Percentiles rank a stretch among this genome's conserved stretches.
These are phyloP conservation scores for Belgica antarctica DNA, from an alignment of 2,888 invertebrate genomes.

Conservation along the genomic window DNA sequence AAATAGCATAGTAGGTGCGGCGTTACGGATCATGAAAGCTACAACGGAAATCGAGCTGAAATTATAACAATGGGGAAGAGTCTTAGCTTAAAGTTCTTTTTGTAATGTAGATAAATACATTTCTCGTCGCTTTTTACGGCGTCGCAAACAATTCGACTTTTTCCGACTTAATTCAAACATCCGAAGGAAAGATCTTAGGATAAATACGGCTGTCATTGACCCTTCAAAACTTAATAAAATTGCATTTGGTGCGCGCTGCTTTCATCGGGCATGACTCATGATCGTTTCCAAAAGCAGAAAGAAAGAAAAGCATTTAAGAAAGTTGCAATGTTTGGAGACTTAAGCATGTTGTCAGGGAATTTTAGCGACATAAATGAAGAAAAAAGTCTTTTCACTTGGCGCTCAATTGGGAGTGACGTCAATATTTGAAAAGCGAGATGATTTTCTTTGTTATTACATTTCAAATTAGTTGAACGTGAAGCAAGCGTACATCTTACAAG, in stretches of 20 bases:
- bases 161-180: background rate
- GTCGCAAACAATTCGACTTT: slow-evolving; percentile 29
- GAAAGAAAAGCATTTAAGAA: background rate
- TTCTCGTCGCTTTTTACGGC: slow-evolving; percentile 5
- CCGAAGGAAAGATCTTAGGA: background rate
- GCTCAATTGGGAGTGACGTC: too few relatives aligned
- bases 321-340: too few relatives aligned
- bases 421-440: background rate
- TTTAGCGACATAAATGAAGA: background rate
- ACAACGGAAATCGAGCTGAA: slow-evolving; percentile 44
- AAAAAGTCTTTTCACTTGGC: background rate
- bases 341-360: background rate
- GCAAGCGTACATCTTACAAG: too few relatives aligned
- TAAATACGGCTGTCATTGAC: background rate
- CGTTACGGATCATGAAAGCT: slow-evolving; percentile 44
- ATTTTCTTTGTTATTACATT: background rate
- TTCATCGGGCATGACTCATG: background rate
- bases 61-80: slow-evolving; percentile 42
- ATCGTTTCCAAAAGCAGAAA: too few relatives aligned
- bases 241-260: too few relatives aligned
- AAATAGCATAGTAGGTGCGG: slow-evolving; percentile 42
- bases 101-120: slow-evolving; percentile 3
- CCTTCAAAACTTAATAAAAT: background rate
- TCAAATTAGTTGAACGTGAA: too few relatives aligned
- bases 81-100: slow-evolving; percentile 33